Evolutionary conservation across 2,797 vertebrate genomes (phyloP), one percentile per base, ranked within the genome.

Genomic region (Naso thynnoides): DNA sequence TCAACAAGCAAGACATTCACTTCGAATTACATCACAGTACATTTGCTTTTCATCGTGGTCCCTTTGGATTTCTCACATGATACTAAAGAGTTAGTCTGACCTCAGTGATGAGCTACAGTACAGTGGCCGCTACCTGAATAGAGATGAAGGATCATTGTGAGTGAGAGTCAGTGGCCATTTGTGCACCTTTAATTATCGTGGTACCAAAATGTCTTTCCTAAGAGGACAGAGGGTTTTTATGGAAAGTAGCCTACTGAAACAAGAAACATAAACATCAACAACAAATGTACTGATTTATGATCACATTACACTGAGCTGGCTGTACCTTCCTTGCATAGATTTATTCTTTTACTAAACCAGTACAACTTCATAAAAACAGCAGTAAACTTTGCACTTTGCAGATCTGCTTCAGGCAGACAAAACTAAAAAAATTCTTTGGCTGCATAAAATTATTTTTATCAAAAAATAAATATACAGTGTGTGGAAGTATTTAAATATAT

Each of bases 391-490:
- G 24, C 27, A 29, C 21, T 64, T 44, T 6, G 8, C 24, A 41
- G 19, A 54, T 69, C 8, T 18, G 44, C 58, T 81, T 13, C 38
- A 50, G 15, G 38, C 9, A 36, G 13, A 41, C 31, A 33, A 75
- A 14, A 66, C 57, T 26, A 26, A 84, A 87, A 52, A 69, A 68
- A 41, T 10, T 79, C 81, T 93, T 92, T 93, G 91, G 88, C 78
- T 85, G 75, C 75, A 86, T 83, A 41, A 73, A 23, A 57, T 76
- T 74, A 48, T 67, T 78, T 82, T 83, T 60, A 66, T 85, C 61
- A 79, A 90, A 93, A 91, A 92, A 94, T 93, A 94, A 94, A 95
- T 95, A 94, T 86, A 92, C 90, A 92, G 79, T 87, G 77, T 81
- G 74, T 68, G 70, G 64, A 85, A 80, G 70, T 74, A 90, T 94